Conservation (phyloP, 1,140 invertebrate species). For the Bombus waltoni region DNA sequence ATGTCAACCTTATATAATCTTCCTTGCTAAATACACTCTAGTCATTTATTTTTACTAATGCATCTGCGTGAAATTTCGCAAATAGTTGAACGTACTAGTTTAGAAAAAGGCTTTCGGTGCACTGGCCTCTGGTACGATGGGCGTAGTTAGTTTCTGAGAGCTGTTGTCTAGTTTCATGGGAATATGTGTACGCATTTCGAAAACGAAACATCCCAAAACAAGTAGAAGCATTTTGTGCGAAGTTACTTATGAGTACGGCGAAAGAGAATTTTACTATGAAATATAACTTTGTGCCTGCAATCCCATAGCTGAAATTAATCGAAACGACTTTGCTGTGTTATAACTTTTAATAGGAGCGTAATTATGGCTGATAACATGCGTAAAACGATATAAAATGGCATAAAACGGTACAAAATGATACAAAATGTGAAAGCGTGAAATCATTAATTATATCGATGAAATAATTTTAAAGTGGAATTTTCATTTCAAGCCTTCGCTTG, state of each 20-base stretch:
- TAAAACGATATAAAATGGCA: too few species aligned
- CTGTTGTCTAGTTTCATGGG: background rate
- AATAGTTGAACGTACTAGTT: background rate
- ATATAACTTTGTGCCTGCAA: too few species aligned
- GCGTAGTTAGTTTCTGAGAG: background rate
- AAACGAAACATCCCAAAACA: background rate
- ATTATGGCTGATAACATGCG: too few species aligned
- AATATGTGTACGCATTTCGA: background rate
- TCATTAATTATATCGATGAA: too few species aligned
- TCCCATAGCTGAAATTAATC: background rate
- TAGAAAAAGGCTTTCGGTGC: background rate
- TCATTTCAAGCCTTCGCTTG: background rate
- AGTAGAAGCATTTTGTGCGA: background rate
- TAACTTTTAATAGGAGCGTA: background rate
- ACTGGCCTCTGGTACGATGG: background rate
- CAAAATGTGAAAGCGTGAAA: too few species aligned
- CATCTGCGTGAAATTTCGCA: background rate
- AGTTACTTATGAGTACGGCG: background rate
- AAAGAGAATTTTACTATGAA: background rate
- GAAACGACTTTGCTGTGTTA: background rate
- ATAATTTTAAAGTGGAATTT: too few species aligned
- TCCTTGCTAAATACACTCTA: background rate
- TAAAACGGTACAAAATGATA: too few species aligned
- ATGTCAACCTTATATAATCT: background rate
- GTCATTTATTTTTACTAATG: background rate